These are phyloP conservation scores for Bombyx mori DNA, from an alignment of 1,140 invertebrate genomes.

Conservation along the genomic window ASM3026992v2 NC_085134.1:6307501-6308000, in stretches of 20 bases:
- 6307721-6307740: not conserved
- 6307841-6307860: no score
- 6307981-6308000: no score
- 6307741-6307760: not conserved
- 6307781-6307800: no score
- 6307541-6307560: not conserved
- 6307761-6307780: not conserved
- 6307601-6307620: constrained; percentile 19
- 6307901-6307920: no score
- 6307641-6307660: constrained; percentile 25
- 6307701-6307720: not conserved
- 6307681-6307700: constrained; percentile 8
- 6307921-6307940: no score
- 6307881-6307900: no score
- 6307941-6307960: no score
- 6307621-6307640: constrained; percentile 30
- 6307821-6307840: constrained; percentile 2
- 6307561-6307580: constrained; percentile 3
- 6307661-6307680: constrained; percentile 22
- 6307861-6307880: no score
- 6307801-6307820: no score
- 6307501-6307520: no score
- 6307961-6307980: no score
- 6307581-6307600: constrained; percentile 17
- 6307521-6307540: no score